Conservation (phyloP, 2,113 vertebrate species). For the Nothobranchius kuhntae region DNA sequence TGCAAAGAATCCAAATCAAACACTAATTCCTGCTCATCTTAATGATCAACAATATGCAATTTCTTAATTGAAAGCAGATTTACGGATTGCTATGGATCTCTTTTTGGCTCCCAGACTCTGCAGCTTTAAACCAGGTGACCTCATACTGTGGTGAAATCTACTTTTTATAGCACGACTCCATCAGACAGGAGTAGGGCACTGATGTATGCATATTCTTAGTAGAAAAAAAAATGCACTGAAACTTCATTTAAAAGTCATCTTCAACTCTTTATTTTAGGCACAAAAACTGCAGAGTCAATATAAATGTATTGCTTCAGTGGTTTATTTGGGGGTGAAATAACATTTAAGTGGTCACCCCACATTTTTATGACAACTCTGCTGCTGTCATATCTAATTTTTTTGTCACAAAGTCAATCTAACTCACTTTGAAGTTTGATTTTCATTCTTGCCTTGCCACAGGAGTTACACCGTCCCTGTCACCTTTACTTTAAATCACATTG, state of each 20-base stretch:
- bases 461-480: conserved; percentile 26
- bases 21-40: not conserved
- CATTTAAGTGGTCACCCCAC: not conserved
- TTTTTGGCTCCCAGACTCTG: conserved; percentile 19
- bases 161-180: conserved; percentile 39
- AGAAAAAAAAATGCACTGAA: conserved; percentile 22
- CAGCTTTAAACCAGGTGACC: conserved; percentile 58
- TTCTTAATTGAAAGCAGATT: conserved; percentile 29
- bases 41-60: not conserved
- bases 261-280: not conserved
- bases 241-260: conserved; percentile 21
- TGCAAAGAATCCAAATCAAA: not conserved
- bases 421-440: conserved; percentile 16
- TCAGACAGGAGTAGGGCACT: conserved; percentile 52
- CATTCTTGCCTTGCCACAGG: conserved; percentile 11
- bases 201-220: not conserved
- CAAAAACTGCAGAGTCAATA: conserved; percentile 22
- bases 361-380: conserved; percentile 15
- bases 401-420: conserved; percentile 32
- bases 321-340: conserved; percentile 1
- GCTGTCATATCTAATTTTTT: conserved; percentile 40
- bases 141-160: conserved; percentile 39
- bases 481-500: conserved; percentile 39
- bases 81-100: conserved; percentile 15
- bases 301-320: conserved; percentile 16